A percentile compares a stretch with the other conserved stretches of the same genome.
phyloP scores from a whole-genome alignment of 2,888 invertebrate genomes.

The Drosophila mettleri region DNA sequence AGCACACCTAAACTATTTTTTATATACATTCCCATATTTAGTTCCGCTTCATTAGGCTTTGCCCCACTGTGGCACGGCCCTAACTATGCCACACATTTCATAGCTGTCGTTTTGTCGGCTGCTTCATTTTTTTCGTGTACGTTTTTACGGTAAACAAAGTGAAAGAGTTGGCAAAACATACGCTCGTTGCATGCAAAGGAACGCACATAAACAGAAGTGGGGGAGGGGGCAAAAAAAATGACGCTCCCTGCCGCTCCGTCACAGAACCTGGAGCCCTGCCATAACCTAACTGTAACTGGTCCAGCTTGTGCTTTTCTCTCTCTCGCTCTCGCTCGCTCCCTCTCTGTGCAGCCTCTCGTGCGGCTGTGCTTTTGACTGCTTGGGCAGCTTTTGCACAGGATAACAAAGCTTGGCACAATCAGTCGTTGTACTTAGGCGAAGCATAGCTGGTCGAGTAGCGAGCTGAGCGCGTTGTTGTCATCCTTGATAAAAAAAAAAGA shows the following conservation, averaged over 20 bases:
- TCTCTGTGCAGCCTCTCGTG: conserved; percentile 19
- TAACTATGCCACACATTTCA: conserved; percentile 44
- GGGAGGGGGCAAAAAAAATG: background rate
- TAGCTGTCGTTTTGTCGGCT: conserved; percentile 40
- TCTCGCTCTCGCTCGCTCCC: conserved; percentile 14
- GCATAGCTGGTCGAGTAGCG: conserved; percentile 65
- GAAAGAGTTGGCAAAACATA: conserved; percentile 72
- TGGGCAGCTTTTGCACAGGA: conserved; percentile 71
- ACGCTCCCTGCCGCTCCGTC: background rate
- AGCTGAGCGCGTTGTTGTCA: conserved; percentile 31
- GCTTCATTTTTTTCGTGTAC: conserved; percentile 41
- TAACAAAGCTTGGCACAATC: conserved; percentile 77
- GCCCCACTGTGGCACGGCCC: conserved; percentile 36
- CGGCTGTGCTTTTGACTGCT: conserved; percentile 55
- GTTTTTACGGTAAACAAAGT: conserved; percentile 65
- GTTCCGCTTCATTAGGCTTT: background rate
- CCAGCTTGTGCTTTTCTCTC: conserved; percentile 35
- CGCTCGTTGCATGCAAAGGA: conserved; percentile 60
- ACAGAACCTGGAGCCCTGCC: background rate
- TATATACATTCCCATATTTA: background rate
- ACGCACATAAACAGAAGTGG: conserved; percentile 56
- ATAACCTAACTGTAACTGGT: conserved; percentile 18
- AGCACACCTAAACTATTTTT: too few species aligned
- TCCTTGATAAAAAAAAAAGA: conserved; percentile 34
- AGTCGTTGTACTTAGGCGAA: conserved; percentile 77